Conservation (phyloP, 2,113 vertebrate genomes). For the Acinonyx jubatus region DNA sequence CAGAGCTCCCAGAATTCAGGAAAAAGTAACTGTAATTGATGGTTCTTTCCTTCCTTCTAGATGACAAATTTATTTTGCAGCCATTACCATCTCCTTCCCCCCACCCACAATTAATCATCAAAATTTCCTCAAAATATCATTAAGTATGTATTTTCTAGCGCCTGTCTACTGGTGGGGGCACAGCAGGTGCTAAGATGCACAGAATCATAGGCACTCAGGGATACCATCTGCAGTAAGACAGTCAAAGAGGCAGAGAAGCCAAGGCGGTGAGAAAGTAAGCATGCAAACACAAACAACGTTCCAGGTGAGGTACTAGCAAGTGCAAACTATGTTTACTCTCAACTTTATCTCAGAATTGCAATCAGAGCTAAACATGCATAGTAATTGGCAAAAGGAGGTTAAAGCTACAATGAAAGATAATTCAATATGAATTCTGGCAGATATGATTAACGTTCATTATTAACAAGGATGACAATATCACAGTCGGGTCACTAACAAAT, state of each 20-base stretch:
- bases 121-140: background rate
- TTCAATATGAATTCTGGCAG: background rate
- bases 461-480: background rate
- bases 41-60: background rate
- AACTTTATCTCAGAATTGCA: background rate
- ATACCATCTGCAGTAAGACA: background rate
- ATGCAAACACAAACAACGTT: background rate
- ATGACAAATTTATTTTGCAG: background rate
- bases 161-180: background rate
- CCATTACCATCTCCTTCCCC: background rate
- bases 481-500: background rate
- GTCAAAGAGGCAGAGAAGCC: background rate
- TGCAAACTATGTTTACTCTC: background rate
- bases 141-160: background rate
- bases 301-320: background rate
- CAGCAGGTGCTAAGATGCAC: background rate
- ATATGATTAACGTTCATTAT: background rate
- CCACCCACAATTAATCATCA: background rate
- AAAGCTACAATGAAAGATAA: background rate
- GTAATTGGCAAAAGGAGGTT: background rate
- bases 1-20: background rate
- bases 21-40: accelerated
- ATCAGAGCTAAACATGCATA: background rate
- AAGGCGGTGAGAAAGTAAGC: background rate
- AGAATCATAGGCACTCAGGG: background rate